Conservation (phyloP, 2,888 invertebrate genomes). For the Galeruca laticollis region DNA sequence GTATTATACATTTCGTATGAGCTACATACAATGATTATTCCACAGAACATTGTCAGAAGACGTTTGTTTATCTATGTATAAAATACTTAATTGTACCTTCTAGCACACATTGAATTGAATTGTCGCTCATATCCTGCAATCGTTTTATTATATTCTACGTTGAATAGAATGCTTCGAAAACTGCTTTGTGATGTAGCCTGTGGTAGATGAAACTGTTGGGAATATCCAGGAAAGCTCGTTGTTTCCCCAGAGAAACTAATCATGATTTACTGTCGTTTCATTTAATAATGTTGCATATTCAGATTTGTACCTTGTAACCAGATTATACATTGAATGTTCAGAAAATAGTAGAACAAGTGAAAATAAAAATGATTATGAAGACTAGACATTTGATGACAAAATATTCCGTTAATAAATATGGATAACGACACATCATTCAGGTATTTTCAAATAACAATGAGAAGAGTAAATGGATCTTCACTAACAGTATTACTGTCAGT, state of each 20-base stretch:
- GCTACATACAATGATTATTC: not conserved
- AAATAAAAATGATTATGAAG: no score
- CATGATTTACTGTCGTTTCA: not conserved
- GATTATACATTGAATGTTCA: no score
- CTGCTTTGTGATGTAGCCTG: not conserved
- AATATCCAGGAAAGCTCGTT: not conserved
- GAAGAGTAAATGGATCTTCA: no score
- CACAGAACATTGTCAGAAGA: not conserved
- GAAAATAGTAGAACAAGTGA: not conserved
- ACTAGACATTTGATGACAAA: no score
- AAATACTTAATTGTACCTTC: not conserved
- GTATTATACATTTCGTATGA: no score
- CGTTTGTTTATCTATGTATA: not conserved
- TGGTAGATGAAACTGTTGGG: not conserved
- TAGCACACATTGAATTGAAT: not conserved
- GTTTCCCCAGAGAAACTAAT: not conserved
- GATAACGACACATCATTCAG: no score
- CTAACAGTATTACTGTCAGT: no score
- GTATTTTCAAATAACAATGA: no score
- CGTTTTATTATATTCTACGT: not conserved
- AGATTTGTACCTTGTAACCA: not conserved
- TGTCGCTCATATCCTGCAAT: not conserved
- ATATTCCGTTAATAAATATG: no score
- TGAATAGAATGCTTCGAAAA: not conserved
- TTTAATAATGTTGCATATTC: not conserved